Conservation (phyloP, 2,888 invertebrate species). For the Cheilosia variabilis region DNA sequence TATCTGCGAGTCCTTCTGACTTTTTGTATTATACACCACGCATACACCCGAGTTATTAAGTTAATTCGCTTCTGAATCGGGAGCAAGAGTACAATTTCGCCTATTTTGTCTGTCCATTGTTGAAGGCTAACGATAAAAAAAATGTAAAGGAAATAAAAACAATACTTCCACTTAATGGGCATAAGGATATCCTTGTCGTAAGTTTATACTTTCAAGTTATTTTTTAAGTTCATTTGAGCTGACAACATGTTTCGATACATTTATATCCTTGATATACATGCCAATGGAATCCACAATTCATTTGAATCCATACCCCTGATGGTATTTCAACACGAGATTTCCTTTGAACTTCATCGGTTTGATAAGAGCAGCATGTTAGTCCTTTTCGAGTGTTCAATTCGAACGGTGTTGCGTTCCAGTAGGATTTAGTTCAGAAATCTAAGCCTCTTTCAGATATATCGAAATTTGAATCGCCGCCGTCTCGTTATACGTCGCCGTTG, state of each 20-base stretch:
- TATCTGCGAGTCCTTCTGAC: constrained; percentile 2
- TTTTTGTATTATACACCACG: constrained; percentile 1
- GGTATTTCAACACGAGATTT: constrained; percentile 19
- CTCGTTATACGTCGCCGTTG: background rate
- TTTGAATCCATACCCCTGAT: constrained; percentile 19
- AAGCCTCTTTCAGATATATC: constrained; percentile 18
- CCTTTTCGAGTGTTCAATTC: constrained; percentile 68
- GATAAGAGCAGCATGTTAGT: constrained; percentile 63
- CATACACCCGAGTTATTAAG: constrained; percentile 33
- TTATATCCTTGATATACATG: constrained; percentile 16
- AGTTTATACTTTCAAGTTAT: constrained; percentile 21
- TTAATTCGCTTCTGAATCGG: constrained; percentile 59
- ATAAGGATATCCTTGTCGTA: constrained; percentile 22
- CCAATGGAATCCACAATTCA: constrained; percentile 65
- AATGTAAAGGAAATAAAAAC: constrained; percentile 28
- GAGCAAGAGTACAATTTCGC: constrained; percentile 32
- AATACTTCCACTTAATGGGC: constrained; percentile 31
- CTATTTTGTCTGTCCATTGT: background rate
- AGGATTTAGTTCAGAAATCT: background rate
- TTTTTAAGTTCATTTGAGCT: background rate
- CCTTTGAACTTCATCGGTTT: constrained; percentile 56
- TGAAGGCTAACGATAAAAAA: background rate
- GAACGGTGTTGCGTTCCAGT: constrained; percentile 46
- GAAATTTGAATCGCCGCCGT: constrained; percentile 31
- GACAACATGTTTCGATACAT: constrained; percentile 42